A percentile compares a stretch with the other conserved stretches of the same genome.
Evolutionary conservation across 2,113 vertebrate species (phyloP).

Genomic region (Hippocampus zosterae): DNA sequence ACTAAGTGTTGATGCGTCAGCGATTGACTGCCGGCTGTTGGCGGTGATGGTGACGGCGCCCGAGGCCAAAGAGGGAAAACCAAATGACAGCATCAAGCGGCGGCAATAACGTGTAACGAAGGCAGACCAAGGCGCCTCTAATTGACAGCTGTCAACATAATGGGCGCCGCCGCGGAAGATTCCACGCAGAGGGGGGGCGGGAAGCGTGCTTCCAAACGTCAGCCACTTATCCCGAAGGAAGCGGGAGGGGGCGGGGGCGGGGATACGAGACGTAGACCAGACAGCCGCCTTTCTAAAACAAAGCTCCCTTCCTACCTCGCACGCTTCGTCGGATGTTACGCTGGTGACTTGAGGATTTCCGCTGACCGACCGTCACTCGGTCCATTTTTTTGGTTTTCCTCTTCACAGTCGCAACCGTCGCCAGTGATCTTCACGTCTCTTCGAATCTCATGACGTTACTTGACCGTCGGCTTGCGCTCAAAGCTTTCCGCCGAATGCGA

Average conservation of each 20-base stretch:
- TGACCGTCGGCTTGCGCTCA: too few relatives aligned
- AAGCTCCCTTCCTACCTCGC: constrained; percentile 12
- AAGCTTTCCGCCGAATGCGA: too few relatives aligned
- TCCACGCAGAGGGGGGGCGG: neutral
- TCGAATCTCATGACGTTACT: too few relatives aligned
- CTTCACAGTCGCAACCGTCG: too few relatives aligned
- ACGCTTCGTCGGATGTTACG: neutral
- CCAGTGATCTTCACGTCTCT: too few relatives aligned
- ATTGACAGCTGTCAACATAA: constrained; percentile 98
- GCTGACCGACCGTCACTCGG: too few relatives aligned
- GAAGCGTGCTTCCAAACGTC: constrained; percentile 81
- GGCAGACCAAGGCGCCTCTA: constrained; percentile 90
- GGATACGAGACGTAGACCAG: neutral
- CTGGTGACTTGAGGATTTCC: neutral
- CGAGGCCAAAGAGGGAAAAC: constrained; percentile 93
- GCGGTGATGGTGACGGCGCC: constrained; percentile 85
- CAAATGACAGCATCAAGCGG: constrained; percentile 95
- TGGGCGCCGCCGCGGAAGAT: constrained; percentile 81
- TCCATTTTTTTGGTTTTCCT: too few relatives aligned
- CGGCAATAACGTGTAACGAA: constrained; percentile 92
- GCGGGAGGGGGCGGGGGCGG: neutral
- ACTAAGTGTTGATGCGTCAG: constrained; percentile 98
- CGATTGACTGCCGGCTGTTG: constrained; percentile 93
- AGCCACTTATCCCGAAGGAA: constrained; percentile 76
- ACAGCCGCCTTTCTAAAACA: constrained; percentile 8